Evolutionary conservation across 1,140 invertebrate species (phyloP).

Genomic region (Aradophagus sp.): DNA sequence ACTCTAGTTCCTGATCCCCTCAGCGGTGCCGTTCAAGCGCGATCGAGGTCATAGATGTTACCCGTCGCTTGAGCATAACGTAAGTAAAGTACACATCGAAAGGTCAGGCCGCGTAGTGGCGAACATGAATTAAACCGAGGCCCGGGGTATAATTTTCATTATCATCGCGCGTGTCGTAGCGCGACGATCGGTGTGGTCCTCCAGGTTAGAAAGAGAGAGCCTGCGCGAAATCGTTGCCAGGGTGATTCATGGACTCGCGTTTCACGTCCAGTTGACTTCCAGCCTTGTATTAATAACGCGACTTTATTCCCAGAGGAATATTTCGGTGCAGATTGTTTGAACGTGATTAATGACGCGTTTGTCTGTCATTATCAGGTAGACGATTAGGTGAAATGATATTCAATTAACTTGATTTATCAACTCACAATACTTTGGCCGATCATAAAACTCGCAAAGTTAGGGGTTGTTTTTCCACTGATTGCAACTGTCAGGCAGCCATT

Average conservation of each 20-base stretch:
- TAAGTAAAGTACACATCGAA: constrained; percentile 56
- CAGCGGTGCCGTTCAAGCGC: constrained; percentile 51
- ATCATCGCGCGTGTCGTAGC: constrained; percentile 47
- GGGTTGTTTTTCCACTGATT: no score
- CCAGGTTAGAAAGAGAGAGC: constrained; percentile 12
- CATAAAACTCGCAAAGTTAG: no score
- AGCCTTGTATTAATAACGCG: constrained; percentile 34
- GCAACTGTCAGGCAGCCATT: no score
- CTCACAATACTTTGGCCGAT: no score
- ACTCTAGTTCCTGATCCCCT: constrained; percentile 59
- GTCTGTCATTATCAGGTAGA: constrained; percentile 23
- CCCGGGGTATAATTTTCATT: constrained; percentile 62
- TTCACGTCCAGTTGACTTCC: constrained; percentile 37
- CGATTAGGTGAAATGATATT: constrained; percentile 10
- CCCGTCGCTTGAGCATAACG: constrained; percentile 59
- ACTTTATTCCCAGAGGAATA: constrained; percentile 31
- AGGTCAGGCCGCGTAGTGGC: constrained; percentile 52
- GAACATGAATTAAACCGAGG: constrained; percentile 55
- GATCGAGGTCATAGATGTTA: constrained; percentile 63
- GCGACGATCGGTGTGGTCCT: constrained; percentile 46
- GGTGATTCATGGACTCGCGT: constrained; percentile 38
- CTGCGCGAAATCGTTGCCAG: constrained; percentile 23
- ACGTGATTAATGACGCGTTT: constrained; percentile 23
- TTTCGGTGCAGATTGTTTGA: constrained; percentile 20
- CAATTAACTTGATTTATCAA: no score